Conservation (phyloP, 2,113 vertebrate species). For the Rafetus swinhoei region DNA sequence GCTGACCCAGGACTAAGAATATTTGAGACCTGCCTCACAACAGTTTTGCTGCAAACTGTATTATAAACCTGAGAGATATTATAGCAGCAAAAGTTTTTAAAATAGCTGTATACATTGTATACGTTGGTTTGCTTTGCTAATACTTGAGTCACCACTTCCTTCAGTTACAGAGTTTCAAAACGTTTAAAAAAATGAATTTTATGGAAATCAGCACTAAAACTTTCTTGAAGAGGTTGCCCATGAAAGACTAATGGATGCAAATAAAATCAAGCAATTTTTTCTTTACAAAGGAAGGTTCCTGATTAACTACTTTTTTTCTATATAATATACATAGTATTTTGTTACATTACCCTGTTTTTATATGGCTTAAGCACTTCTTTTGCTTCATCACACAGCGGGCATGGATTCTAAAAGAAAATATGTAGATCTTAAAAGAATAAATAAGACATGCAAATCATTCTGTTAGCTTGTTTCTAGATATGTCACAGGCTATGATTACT, state of each 20-base stretch:
- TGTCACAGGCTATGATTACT: neutral
- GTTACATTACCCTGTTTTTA: conserved; percentile 81
- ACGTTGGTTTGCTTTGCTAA: neutral
- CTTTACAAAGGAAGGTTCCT: conserved; percentile 48
- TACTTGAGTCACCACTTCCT: neutral
- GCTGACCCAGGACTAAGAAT: neutral
- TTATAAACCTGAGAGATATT: neutral
- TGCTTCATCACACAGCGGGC: conserved; percentile 89
- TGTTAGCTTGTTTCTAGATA: neutral
- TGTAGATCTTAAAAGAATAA: conserved; percentile 31
- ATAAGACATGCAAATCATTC: neutral
- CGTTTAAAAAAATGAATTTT: conserved; percentile 66
- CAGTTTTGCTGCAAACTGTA: neutral
- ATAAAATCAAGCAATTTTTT: conserved; percentile 29
- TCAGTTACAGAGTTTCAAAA: conserved; percentile 40
- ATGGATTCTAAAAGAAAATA: conserved; percentile 79
- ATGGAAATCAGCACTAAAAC: conserved; percentile 62
- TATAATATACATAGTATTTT: neutral
- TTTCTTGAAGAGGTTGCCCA: conserved; percentile 19
- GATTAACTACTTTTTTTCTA: conserved; percentile 17
- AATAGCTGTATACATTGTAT: neutral
- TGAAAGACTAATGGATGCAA: conserved; percentile 37
- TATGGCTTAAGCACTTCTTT: conserved; percentile 85
- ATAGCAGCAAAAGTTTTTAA: conserved; percentile 18
- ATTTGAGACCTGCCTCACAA: neutral